Conservation (phyloP, 1,140 invertebrate genomes). For the Drosophila santomea region DNA sequence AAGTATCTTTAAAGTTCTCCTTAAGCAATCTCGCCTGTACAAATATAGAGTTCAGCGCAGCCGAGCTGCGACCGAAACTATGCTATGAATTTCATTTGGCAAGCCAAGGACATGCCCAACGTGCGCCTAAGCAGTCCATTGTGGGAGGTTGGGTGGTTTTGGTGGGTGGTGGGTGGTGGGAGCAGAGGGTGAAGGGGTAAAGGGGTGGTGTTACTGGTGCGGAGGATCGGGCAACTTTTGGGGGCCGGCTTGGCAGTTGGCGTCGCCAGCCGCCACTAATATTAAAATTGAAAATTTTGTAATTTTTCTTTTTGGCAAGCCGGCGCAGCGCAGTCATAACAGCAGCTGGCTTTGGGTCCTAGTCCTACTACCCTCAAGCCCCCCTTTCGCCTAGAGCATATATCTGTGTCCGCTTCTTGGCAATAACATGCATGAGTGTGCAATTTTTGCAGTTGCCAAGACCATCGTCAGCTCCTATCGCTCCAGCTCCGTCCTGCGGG, state of each 20-base stretch:
- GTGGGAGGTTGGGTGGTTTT: conserved; percentile 18
- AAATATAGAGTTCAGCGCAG: conserved; percentile 41
- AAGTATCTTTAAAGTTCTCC: conserved; percentile 9
- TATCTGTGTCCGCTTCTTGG: conserved; percentile 78
- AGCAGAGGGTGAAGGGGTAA: too few species aligned
- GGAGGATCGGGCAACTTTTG: conserved; percentile 5
- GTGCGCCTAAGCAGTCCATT: conserved; percentile 72
- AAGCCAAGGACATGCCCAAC: conserved; percentile 81
- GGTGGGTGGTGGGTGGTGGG: conserved; percentile 1
- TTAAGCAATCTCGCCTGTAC: conserved; percentile 53
- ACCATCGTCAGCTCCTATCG: conserved; percentile 52
- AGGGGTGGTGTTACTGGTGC: neutral
- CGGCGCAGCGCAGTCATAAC: conserved; percentile 79
- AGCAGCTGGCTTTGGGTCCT: conserved; percentile 49
- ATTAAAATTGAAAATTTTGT: conserved; percentile 84
- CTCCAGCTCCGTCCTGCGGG: conserved; percentile 67
- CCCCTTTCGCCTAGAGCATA: conserved; percentile 26
- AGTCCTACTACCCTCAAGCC: neutral
- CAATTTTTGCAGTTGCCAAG: conserved; percentile 80
- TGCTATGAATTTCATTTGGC: conserved; percentile 83
- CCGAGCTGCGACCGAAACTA: conserved; percentile 67
- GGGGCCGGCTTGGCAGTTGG: conserved; percentile 61
- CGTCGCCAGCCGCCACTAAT: conserved; percentile 79
- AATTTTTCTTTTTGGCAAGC: conserved; percentile 82
- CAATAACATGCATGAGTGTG: conserved; percentile 83